Conservation (phyloP, 2,113 vertebrate genomes). For the Pelecanoides urinatrix region DNA sequence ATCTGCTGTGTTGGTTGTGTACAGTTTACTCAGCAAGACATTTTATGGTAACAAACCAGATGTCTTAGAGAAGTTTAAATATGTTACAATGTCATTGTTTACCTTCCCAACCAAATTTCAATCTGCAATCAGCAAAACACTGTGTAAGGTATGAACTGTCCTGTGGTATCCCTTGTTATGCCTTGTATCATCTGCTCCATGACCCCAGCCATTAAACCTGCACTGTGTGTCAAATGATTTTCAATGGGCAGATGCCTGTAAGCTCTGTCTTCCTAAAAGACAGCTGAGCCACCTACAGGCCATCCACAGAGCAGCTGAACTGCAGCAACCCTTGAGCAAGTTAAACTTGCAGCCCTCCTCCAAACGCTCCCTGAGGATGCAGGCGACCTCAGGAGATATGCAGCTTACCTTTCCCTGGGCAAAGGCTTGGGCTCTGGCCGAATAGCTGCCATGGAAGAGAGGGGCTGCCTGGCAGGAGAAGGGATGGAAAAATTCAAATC, state of each 20-base stretch:
- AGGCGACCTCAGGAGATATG: not conserved
- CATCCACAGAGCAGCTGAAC: not conserved
- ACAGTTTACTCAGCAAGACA: not conserved
- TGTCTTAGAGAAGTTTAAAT: not conserved
- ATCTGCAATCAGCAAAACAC: not conserved
- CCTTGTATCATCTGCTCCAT: not conserved
- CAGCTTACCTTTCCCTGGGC: conserved; percentile 88
- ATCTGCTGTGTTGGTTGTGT: not conserved
- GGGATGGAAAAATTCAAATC: conserved; percentile 93
- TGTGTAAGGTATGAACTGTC: not conserved
- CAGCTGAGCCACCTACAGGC: not conserved
- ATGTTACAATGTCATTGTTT: not conserved
- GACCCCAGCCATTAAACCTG: not conserved
- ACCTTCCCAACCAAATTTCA: not conserved
- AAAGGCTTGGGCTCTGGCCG: conserved; percentile 90
- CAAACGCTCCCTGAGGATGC: not conserved
- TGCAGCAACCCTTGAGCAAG: not conserved
- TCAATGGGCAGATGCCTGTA: not conserved
- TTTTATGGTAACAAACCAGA: not conserved
- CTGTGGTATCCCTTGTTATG: not conserved
- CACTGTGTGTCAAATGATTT: not conserved
- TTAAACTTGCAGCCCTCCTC: not conserved
- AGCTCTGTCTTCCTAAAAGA: not conserved
- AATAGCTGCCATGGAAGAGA: conserved; percentile 84
- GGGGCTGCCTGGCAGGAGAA: conserved; percentile 83